Evolutionary conservation across 30 jellyfish, hydroid and myxozoan species (phyloP).

Genomic region (Nemopilema nomurai): DNA sequence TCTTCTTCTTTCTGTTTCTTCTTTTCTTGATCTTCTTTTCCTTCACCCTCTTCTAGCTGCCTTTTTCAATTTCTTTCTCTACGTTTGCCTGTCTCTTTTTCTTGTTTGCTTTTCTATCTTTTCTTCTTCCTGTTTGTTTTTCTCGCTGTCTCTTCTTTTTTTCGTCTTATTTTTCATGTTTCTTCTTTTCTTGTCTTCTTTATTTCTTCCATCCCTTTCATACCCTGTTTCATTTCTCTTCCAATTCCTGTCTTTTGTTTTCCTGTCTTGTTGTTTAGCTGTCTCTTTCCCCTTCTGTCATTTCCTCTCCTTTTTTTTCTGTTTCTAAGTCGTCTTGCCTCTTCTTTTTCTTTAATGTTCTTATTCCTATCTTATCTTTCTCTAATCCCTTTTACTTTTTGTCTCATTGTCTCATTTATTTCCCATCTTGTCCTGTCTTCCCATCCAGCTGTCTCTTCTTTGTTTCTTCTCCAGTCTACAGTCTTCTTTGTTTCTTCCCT

Average conservation of each 20-base stretch:
- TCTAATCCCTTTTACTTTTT: no score
- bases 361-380: no score
- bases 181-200: background rate
- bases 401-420: no score
- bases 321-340: no score
- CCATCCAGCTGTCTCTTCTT: no score
- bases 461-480: no score
- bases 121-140: background rate
- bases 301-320: conserved; percentile 6
- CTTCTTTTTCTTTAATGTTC: no score
- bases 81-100: no score
- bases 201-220: background rate
- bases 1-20: background rate
- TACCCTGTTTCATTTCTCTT: background rate
- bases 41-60: background rate
- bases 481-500: no score
- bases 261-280: background rate
- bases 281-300: conserved; percentile 9
- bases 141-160: background rate
- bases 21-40: background rate
- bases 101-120: background rate
- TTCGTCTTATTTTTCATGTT: background rate
- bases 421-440: no score
- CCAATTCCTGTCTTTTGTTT: background rate
- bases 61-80: background rate